phyloP scores from a whole-genome alignment of 2,888 invertebrate genomes.

The Tenthredo notha region DNA sequence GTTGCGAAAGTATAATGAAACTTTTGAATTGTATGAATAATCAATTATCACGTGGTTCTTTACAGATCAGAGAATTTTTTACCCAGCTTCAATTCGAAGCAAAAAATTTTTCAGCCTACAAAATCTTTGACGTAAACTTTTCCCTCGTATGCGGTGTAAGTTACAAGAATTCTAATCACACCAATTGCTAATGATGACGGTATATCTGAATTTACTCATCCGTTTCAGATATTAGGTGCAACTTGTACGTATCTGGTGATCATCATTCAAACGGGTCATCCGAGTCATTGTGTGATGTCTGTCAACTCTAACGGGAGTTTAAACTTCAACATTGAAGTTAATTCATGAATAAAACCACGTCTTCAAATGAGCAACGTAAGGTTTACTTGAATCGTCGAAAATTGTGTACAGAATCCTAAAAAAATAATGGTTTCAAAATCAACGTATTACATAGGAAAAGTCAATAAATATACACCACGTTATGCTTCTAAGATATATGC shows the following conservation, averaged over 20 bases:
- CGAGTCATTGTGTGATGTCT: background rate
- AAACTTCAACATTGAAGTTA: background rate
- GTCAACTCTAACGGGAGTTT: background rate
- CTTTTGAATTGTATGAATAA: background rate
- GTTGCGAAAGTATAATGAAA: background rate
- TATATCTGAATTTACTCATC: background rate
- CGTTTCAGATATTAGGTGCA: background rate
- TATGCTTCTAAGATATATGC: background rate
- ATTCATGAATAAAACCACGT: background rate
- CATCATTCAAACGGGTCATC: background rate
- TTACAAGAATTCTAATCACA: background rate
- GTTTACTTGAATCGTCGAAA: background rate
- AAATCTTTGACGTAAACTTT: background rate
- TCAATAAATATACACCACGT: background rate
- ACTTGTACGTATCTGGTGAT: background rate
- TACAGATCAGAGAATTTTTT: constrained; percentile 8
- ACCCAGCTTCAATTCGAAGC: background rate
- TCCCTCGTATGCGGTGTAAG: background rate
- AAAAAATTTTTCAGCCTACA: background rate
- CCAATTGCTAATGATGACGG: background rate
- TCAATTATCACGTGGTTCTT: background rate
- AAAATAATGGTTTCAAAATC: constrained; percentile 21
- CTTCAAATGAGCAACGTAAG: background rate
- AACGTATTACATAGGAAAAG: background rate
- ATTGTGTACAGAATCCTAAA: background rate